Evolutionary conservation across 2,797 vertebrate genomes (phyloP).

Genomic region (Carapus acus): DNA sequence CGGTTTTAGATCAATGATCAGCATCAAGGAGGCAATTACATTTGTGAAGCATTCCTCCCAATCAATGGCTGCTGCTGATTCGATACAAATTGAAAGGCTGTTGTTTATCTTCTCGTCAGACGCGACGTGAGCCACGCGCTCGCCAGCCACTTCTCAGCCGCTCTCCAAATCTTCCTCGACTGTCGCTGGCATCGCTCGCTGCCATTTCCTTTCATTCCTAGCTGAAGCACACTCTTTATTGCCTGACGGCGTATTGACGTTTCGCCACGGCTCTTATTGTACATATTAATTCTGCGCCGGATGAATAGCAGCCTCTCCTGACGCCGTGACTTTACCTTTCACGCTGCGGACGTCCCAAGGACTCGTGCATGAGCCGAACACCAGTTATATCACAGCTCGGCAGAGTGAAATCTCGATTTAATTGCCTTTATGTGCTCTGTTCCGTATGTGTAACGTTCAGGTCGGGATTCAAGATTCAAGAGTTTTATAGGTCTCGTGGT

Average conservation of each 20-base stretch:
- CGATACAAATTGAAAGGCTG: conserved; percentile 53
- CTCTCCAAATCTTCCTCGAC: conserved; percentile 58
- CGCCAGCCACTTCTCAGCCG: conserved; percentile 57
- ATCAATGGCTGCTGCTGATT: conserved; percentile 60
- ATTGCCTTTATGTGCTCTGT: conserved; percentile 25
- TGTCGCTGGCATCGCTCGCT: conserved; percentile 48
- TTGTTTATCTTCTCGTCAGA: conserved; percentile 60
- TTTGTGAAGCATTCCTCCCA: conserved; percentile 50
- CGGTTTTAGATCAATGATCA: conserved; percentile 60
- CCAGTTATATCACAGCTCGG: neutral
- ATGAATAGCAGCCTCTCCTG: conserved; percentile 18
- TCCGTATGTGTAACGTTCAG: too few species aligned
- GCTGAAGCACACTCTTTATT: conserved; percentile 37
- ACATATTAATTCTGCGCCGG: conserved; percentile 48
- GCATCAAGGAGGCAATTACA: conserved; percentile 64
- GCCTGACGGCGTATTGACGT: conserved; percentile 59
- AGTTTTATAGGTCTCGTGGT: conserved; percentile 42
- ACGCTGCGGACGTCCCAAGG: conserved; percentile 18
- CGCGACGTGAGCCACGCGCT: conserved; percentile 57
- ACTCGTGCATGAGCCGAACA: neutral
- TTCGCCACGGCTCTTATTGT: conserved; percentile 56
- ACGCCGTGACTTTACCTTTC: conserved; percentile 5
- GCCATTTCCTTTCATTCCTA: conserved; percentile 59
- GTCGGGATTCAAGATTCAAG: conserved; percentile 25
- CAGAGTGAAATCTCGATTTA: conserved; percentile 11